phyloP scores from a whole-genome alignment of 2,888 invertebrate genomes.

The Tinea pellionella region DNA sequence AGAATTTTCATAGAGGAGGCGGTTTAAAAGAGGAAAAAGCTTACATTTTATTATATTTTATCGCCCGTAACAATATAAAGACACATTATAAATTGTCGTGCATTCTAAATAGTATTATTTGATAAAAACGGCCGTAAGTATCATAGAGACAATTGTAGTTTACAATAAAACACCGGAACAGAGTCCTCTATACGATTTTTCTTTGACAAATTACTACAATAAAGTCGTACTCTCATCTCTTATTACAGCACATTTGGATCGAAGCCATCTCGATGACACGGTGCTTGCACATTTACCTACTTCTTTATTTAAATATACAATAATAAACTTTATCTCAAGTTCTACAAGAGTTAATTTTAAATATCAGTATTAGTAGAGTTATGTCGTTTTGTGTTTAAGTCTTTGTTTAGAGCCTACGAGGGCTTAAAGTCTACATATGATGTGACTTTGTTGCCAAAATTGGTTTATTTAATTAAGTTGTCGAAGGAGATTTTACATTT shows the following conservation, averaged over 20 bases:
- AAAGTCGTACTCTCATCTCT: conserved; percentile 4
- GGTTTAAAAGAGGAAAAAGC: too few relatives aligned
- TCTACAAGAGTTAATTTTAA: background rate
- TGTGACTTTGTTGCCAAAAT: background rate
- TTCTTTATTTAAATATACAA: background rate
- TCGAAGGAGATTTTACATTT: background rate
- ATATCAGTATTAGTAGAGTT: background rate
- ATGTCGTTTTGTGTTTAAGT: background rate
- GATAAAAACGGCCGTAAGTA: background rate
- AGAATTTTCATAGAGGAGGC: too few relatives aligned
- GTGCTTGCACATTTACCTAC: conserved; percentile 12
- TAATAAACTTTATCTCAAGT: background rate
- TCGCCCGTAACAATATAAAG: too few relatives aligned
- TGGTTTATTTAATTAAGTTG: conserved; percentile 4
- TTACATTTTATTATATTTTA: too few relatives aligned
- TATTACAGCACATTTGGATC: conserved; percentile 13
- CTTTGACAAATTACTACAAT: conserved; percentile 11
- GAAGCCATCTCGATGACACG: conserved; percentile 10
- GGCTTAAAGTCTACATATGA: conserved; percentile 26
- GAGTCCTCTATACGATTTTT: background rate
- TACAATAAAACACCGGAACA: conserved; percentile 12
- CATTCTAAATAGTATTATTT: background rate
- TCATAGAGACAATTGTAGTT: background rate
- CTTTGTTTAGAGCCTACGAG: conserved; percentile 24
- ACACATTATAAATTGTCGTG: background rate